Evolutionary conservation across 2,797 vertebrate species (phyloP).

Genomic region (Amblyopsis hoosieri): DNA sequence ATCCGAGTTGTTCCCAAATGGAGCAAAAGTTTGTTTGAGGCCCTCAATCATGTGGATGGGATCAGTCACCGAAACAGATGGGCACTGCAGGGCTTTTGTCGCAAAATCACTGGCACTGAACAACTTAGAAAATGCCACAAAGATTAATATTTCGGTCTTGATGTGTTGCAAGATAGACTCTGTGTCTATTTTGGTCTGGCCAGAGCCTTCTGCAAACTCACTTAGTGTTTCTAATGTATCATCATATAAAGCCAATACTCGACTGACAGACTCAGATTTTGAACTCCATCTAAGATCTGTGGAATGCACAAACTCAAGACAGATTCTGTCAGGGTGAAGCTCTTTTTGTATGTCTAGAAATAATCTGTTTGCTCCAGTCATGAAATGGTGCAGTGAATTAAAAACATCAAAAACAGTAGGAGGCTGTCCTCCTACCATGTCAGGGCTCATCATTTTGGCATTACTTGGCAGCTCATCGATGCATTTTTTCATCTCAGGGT

Average conservation of each 20-base stretch:
- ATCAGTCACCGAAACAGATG: slow-evolving; percentile 6
- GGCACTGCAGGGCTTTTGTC: slow-evolving; percentile 1
- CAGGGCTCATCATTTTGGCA: slow-evolving; percentile 4
- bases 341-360: slow-evolving; percentile 16
- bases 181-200: slow-evolving; percentile 9
- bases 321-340: slow-evolving; percentile 5
- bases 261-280: slow-evolving; percentile 10
- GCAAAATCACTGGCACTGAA: slow-evolving; percentile 10
- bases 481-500: not conserved
- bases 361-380: slow-evolving; percentile 7
- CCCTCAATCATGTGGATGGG: slow-evolving; percentile 1
- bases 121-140: slow-evolving; percentile 15
- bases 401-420: not conserved
- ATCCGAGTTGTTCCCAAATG: not conserved
- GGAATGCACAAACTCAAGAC: slow-evolving; percentile 16
- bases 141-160: slow-evolving; percentile 10
- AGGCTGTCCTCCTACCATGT: not conserved
- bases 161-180: slow-evolving; percentile 12
- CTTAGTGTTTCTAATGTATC: slow-evolving; percentile 16
- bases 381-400: not conserved
- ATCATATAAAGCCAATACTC: slow-evolving; percentile 10
- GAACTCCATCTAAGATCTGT: slow-evolving; percentile 10
- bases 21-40: slow-evolving; percentile 4
- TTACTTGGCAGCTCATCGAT: slow-evolving; percentile 5
- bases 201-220: slow-evolving; percentile 12